A percentile compares a stretch with the other conserved stretches of the same genome.
These are phyloP conservation scores for Eriocheir sinensis DNA, from an alignment of 1,140 invertebrate species.

Conservation along the genomic window DNA sequence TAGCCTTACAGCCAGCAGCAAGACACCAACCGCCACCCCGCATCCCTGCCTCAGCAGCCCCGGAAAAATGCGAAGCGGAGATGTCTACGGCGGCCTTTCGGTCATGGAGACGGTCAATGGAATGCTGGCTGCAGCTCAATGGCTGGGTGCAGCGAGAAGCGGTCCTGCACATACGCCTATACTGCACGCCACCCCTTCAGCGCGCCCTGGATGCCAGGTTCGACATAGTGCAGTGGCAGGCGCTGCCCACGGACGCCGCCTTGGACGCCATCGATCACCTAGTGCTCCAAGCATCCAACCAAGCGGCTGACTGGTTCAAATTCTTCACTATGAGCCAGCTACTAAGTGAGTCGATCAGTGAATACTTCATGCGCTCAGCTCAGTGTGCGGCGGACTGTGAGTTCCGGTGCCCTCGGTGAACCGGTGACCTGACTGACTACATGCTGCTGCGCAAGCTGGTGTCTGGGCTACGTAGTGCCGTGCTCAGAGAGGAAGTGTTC, in stretches of 20 bases:
- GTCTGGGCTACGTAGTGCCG: neutral
- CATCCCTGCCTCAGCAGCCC: neutral
- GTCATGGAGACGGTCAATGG: neutral
- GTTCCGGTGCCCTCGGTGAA: neutral
- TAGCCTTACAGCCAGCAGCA: too few species aligned
- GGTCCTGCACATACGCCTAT: neutral
- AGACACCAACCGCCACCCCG: too few species aligned
- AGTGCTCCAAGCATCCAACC: neutral
- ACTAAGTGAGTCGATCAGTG: neutral
- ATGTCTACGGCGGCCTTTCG: neutral
- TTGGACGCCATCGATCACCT: neutral
- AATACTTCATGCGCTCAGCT: neutral
- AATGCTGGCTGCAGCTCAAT: neutral
- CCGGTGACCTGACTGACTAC: neutral
- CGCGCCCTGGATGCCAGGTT: constrained; percentile 15
- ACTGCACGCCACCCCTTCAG: neutral
- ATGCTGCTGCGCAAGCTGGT: constrained; percentile 25
- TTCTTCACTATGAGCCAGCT: neutral
- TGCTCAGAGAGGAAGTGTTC: constrained; percentile 27
- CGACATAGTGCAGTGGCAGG: neutral
- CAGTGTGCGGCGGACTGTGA: constrained; percentile 11
- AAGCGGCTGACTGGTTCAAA: constrained; percentile 10
- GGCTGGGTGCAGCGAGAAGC: neutral
- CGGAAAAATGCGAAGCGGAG: neutral
- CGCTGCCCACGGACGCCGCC: neutral